Evolutionary conservation across 2,888 invertebrate species (phyloP).

Genomic region (Hyposoter didymator): DNA sequence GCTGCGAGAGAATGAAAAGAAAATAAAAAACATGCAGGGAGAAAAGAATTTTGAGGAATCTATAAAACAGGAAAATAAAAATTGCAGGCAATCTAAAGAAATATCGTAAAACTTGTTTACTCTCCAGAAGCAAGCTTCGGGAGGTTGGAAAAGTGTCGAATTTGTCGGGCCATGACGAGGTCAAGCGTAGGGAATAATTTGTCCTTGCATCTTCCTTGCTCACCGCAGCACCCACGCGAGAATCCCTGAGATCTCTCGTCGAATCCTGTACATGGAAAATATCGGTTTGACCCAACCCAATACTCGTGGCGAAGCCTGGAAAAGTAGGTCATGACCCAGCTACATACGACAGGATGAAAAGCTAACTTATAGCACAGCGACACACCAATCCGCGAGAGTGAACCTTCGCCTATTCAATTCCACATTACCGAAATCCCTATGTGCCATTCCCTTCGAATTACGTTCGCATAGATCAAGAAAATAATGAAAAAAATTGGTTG

Average conservation of each 20-base stretch:
- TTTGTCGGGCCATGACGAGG: background rate
- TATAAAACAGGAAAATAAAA: background rate
- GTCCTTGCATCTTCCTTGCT: slow-evolving; percentile 50
- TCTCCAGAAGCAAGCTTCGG: background rate
- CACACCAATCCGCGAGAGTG: slow-evolving; percentile 40
- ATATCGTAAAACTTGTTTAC: background rate
- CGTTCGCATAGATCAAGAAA: slow-evolving; percentile 2
- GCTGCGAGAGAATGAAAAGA: background rate
- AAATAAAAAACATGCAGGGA: background rate
- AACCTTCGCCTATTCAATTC: slow-evolving; percentile 61
- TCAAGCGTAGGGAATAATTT: slow-evolving; percentile 28
- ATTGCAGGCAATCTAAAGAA: background rate
- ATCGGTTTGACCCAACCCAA: slow-evolving; percentile 70
- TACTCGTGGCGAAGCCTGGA: slow-evolving; percentile 54
- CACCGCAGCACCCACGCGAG: slow-evolving; percentile 21
- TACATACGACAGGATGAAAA: slow-evolving; percentile 58
- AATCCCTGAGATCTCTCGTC: slow-evolving; percentile 61
- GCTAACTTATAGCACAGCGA: slow-evolving; percentile 42
- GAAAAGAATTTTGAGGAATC: background rate
- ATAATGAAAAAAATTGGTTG: background rate
- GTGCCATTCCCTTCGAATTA: slow-evolving; percentile 19
- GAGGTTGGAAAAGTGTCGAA: slow-evolving; percentile 1
- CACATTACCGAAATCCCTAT: slow-evolving; percentile 54
- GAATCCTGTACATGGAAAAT: slow-evolving; percentile 66
- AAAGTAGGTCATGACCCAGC: slow-evolving; percentile 70